Base-by-base conservation (phyloP, 2,888 invertebrate species). In the Cryptocheilus praepositus region DNA sequence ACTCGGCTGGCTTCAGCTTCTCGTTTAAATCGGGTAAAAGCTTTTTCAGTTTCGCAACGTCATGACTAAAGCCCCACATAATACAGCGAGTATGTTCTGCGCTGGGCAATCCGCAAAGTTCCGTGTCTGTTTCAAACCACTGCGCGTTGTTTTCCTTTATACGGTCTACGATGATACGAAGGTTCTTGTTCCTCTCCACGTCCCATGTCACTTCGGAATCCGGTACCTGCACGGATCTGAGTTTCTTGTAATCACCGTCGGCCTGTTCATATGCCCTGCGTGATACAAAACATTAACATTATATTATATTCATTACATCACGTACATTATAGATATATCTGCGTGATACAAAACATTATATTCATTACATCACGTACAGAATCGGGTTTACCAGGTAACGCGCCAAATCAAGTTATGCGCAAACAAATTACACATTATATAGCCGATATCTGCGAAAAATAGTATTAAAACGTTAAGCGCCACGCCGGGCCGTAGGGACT, bases 21-120 rank as follows among this genome's bases (percentile, higher is more conserved):
- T 89, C 91, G 72, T 89, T 90, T 76, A 89, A 83, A 57, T 79
- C 89, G 19, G 90, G 89, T 51, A 91, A 80, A 69, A 89, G 91
- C 71, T 91, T 93, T 83, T 94, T 95, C 1, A 94, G 90, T 81
- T 92, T 92, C 28, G 91, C 91, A 0, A 92, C 91, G 71, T 95
- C 94, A 0, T 94, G 93, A 55, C 94, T 94, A 82, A 94, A 95
- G 0, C 93, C 95, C 94, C 95, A 95, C 64, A 94, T 89, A 53
- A 95, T 91, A 82, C 94, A 89, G 77, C 93, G 90, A 67, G 94
- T 81, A 79, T 95, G 95, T 63, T 93, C 92, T 49, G 91, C 89
- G 0, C 93, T 93, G 0, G 95, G 95, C 54, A 93, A 90, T 43
- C 93, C 94, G 86, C 93, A 93, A 0, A 94, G 88, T 79, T 93